Conservation (phyloP, 2,113 vertebrate species). For the Grammatotria lemairii region DNA sequence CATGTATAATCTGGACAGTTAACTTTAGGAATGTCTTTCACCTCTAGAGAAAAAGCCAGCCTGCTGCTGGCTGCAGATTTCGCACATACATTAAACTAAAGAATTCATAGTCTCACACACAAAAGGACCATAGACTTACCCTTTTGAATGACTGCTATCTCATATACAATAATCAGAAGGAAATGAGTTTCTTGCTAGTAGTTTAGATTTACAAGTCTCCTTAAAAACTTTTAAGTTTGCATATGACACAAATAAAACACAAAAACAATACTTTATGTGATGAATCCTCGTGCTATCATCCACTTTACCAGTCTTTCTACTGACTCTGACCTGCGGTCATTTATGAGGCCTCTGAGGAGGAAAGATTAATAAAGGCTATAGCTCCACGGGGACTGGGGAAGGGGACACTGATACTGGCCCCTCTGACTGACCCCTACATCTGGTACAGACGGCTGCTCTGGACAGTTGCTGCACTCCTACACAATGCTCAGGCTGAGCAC, state of each 20-base stretch:
- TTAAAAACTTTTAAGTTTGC: neutral
- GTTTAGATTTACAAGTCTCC: neutral
- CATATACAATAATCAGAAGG: neutral
- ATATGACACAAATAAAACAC: neutral
- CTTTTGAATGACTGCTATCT: neutral
- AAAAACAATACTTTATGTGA: neutral
- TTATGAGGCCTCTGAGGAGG: slow-evolving; percentile 39
- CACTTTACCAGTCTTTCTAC: neutral
- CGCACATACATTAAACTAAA: neutral
- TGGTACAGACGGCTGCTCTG: slow-evolving; percentile 47
- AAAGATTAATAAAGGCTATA: slow-evolving; percentile 60
- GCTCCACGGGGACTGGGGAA: slow-evolving; percentile 40
- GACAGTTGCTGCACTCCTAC: slow-evolving; percentile 48
- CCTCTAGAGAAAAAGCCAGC: slow-evolving; percentile 7
- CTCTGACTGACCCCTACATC: slow-evolving; percentile 53
- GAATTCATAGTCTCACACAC: neutral
- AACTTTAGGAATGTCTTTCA: slow-evolving; percentile 47
- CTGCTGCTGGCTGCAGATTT: neutral
- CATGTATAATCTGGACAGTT: slow-evolving; percentile 43
- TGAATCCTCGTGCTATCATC: neutral
- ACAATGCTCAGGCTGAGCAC: slow-evolving; percentile 6
- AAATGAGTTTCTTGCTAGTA: neutral
- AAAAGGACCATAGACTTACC: neutral
- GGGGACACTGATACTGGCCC: slow-evolving; percentile 38
- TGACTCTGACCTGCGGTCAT: slow-evolving; percentile 20